A percentile compares a stretch with the other conserved stretches of the same genome.
These are phyloP conservation scores for Calliphora vicina DNA, from an alignment of 1,140 invertebrate genomes.

Conservation along the genomic window DNA sequence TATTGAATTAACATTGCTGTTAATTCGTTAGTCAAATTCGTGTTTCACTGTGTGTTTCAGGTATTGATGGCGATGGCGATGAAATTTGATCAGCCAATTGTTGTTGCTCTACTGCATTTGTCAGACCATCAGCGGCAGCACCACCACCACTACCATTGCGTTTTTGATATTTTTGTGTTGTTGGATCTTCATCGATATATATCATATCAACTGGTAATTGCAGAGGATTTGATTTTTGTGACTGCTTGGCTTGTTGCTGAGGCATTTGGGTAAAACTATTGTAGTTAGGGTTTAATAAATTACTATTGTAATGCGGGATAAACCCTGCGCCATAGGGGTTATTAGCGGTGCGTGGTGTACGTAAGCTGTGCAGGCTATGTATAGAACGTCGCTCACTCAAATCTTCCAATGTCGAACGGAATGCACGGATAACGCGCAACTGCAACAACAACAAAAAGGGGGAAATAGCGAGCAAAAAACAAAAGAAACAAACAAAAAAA, in stretches of 20 bases:
- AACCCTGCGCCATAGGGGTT: slow-evolving; percentile 37
- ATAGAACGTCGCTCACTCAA: slow-evolving; percentile 97
- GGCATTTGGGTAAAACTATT: slow-evolving; percentile 38
- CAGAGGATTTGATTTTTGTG: slow-evolving; percentile 40
- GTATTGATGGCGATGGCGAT: not conserved
- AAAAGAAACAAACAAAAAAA: slow-evolving; percentile 61
- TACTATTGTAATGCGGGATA: slow-evolving; percentile 54
- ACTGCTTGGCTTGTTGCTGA: slow-evolving; percentile 41
- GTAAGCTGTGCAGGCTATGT: slow-evolving; percentile 96
- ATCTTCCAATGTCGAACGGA: slow-evolving; percentile 99
- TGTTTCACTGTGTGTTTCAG: not conserved
- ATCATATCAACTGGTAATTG: slow-evolving; percentile 80
- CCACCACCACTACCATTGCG: slow-evolving; percentile 49
- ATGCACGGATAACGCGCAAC: slow-evolving; percentile 99
- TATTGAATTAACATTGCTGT: not conserved
- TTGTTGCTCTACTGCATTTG: not conserved
- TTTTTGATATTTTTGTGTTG: slow-evolving; percentile 1
- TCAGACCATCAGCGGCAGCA: slow-evolving; percentile 26
- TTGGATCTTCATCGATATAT: slow-evolving; percentile 88
- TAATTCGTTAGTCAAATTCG: not conserved
- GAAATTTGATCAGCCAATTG: not conserved
- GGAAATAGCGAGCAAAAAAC: not conserved
- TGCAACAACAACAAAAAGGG: slow-evolving; percentile 80
- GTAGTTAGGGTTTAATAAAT: slow-evolving; percentile 54
- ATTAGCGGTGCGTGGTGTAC: slow-evolving; percentile 77